Evolutionary conservation across 2,797 vertebrate genomes (phyloP), one percentile per base, ranked within the genome.

Genomic region (Threskiornis aethiopicus): DNA sequence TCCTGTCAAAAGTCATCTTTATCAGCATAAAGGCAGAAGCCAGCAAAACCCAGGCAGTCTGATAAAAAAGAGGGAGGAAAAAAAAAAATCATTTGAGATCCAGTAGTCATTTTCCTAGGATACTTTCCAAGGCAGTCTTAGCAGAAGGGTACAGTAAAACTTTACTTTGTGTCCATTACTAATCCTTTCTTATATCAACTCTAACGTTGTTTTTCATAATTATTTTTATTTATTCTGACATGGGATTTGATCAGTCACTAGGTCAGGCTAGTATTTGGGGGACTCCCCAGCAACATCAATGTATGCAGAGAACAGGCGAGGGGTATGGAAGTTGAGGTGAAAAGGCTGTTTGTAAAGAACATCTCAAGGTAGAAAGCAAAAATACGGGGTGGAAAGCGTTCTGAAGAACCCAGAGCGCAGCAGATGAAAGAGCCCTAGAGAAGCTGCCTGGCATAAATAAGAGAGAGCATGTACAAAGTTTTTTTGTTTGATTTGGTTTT

Each of bases 1-100:
- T 88, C 73, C 91, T 81, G 58, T 78, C 92, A 88, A 66, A 95
- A 87, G 69, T 76, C 69, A 87, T 84, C 79, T 78, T 79, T 80
- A 90, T 89, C 93, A 91, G 62, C 78, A 84, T 18, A 78, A 87
- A 96, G 54, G 83, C 88, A 87, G 69, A 87, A 95, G 62, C 64
- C 72, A 87, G 76, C 17, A 86, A 89, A 95, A 78, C 46, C 13
- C 62, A 65, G 42, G 66, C 57, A 77, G 46, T 6, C 31, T 55
- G 58, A 82, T 58, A 31, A 89, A 92, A 64, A 58, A 89, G 11
- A 8, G 1, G 3, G 14, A 4, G 6, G 5, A 3, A 1, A 20
- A 39, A 25, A 46, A 41, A 12, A 51, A 55, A 3, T 46, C 1
- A n/a, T 51, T 33, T 64, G 49, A 72, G 44, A 72, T 49, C 57